Base-by-base conservation (phyloP, 2,888 invertebrate species). In the Hybos culiciformis region DNA sequence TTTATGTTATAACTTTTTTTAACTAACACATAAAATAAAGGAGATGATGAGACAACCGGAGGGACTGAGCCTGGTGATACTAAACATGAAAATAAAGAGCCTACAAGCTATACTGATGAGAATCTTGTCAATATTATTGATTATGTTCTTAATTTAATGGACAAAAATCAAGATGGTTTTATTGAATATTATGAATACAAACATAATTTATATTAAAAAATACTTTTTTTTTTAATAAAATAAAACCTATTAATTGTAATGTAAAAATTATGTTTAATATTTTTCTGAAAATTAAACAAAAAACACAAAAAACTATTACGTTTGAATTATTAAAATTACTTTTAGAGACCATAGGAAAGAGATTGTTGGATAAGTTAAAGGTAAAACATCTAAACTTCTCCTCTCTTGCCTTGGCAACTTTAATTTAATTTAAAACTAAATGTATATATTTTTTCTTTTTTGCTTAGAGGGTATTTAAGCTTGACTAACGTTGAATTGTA, bases 161-260 rank as follows among this genome's bases (percentile, higher is more conserved):
- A 87, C 56, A 56, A 70, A 20, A 77, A 87, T 56, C 69, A 71
- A 19, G 87, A 88, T 54, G 87, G 87, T 1, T 84, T 69, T 55
- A 73, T 88, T 26, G 80, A 75, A 50, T 81, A 78, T 55, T 52
- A 67, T 5, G 80, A 81, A 57, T 80, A 73, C 53, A 69, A 59
- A 9, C 54, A 56, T 43, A 55, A 56, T 33, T 58, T 24, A 20
- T 2, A n/a, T 12, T 14, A 38, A 15, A 2, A 32, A 32, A 29
- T 29, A 7, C 11, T 29, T 29, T 5, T 12, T 12, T 12, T 7
- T 29, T 32, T 32, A 15, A 32, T 14, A 32, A n/a, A n/a, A n/a
- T n/a, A 11, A 31, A 31, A 31, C n/a, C 14, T 31, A 9, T 31
- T 14, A 9, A 7, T 31, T 6, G 6, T 4, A 31, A 31, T n/a